These are phyloP conservation scores for Conops quadrifasciatus DNA, from an alignment of 2,888 invertebrate genomes.

Conservation along the genomic window DNA sequence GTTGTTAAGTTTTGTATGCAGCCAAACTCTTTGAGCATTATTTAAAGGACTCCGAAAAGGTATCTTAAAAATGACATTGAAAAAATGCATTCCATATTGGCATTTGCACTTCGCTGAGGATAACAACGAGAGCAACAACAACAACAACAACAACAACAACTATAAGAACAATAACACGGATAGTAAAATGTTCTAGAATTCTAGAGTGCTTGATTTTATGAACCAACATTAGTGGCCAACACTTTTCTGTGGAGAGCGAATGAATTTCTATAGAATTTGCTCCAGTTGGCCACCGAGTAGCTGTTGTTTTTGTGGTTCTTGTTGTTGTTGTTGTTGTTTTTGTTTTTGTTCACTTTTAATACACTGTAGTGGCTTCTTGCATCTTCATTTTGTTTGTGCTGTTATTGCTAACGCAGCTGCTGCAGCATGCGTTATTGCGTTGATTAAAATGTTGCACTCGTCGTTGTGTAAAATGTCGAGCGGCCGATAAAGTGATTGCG, in stretches of 20 bases:
- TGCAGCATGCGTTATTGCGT: slow-evolving; percentile 9
- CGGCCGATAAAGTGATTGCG: slow-evolving; percentile 15
- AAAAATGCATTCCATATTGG: slow-evolving; percentile 27
- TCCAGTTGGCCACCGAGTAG: slow-evolving; percentile 12
- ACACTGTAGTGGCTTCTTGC: too few species aligned
- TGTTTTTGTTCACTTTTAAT: too few species aligned
- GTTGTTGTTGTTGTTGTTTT: neutral
- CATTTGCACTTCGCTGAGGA: slow-evolving; percentile 14
- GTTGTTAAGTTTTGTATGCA: too few species aligned
- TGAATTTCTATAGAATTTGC: neutral
- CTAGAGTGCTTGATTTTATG: slow-evolving; percentile 23
- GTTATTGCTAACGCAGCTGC: slow-evolving; percentile 14
- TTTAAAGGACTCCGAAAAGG: slow-evolving; percentile 11
- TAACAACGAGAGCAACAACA: neutral
- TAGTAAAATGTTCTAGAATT: slow-evolving; percentile 1
- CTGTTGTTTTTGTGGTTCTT: neutral
- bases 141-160: too few species aligned
- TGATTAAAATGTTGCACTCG: slow-evolving; percentile 18
- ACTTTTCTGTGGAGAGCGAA: slow-evolving; percentile 21
- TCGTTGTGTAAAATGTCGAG: neutral
- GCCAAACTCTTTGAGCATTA: too few species aligned
- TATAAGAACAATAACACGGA: too few species aligned
- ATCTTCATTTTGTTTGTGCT: neutral
- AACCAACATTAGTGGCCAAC: slow-evolving; percentile 32
- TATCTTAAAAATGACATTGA: slow-evolving; percentile 21